A percentile compares a stretch with the other conserved stretches of the same genome.
Conservation (phyloP, 2,797 vertebrate species). For the Rhincodon typus region DNA sequence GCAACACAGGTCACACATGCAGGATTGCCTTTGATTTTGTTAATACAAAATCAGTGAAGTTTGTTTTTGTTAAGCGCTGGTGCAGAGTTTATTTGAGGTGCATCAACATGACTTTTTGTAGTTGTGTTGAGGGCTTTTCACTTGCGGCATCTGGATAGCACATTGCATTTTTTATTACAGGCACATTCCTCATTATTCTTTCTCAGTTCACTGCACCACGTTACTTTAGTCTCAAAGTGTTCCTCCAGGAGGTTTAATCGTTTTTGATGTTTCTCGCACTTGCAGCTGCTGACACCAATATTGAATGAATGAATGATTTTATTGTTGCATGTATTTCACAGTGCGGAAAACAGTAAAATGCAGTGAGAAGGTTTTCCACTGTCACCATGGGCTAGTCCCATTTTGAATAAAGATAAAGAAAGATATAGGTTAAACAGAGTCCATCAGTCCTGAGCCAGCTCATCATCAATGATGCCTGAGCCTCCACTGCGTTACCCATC, state of each 20-base stretch:
- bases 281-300: no score
- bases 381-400: no score
- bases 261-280: not conserved
- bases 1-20: not conserved
- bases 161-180: not conserved
- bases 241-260: not conserved
- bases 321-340: no score
- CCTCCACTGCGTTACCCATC: no score
- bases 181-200: not conserved
- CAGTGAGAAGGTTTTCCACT: no score
- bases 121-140: not conserved
- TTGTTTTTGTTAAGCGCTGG: not conserved
- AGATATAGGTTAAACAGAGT: no score
- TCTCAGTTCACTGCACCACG: not conserved
- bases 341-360: no score
- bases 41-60: constrained; percentile 1
- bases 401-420: no score
- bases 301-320: no score
- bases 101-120: no score
- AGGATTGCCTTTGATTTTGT: not conserved
- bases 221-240: not conserved
- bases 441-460: no score
- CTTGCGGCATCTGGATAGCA: constrained; percentile 10
- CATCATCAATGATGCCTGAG: no score
- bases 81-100: not conserved